Conservation (phyloP, 2,888 invertebrate species). For the Tenthredo mesomela region DNA sequence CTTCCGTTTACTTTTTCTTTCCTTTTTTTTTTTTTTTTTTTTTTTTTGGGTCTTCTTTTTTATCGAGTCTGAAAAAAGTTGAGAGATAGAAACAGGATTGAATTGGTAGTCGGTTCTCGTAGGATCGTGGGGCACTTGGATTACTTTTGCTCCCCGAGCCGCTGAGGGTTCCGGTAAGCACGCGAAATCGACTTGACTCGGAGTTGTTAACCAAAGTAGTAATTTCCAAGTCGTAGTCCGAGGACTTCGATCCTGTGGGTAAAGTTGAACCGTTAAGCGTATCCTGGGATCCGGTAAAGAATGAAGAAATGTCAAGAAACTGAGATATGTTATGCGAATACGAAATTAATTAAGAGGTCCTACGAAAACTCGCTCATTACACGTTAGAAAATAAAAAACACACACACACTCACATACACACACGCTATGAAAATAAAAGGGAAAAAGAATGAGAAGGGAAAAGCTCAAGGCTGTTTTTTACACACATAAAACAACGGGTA, state of each 20-base stretch:
- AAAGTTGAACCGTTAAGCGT: constrained; percentile 41
- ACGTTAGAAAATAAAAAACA: not conserved
- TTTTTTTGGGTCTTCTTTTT: not conserved
- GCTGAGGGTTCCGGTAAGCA: constrained; percentile 36
- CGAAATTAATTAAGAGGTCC: not conserved
- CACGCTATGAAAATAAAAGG: not conserved
- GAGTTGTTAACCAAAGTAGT: constrained; percentile 50
- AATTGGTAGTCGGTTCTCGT: constrained; percentile 43
- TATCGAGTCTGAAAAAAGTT: not conserved
- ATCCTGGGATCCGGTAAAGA: not conserved
- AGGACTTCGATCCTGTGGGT: not conserved
- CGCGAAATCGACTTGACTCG: constrained; percentile 39
- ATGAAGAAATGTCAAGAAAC: not conserved
- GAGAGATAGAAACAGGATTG: constrained; percentile 15
- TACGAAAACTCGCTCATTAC: not conserved
- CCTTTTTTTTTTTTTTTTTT: not conserved
- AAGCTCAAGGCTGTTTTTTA: not conserved
- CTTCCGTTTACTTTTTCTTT: not conserved
- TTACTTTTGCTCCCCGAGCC: constrained; percentile 38
- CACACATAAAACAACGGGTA: not conserved
- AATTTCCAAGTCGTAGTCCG: constrained; percentile 48
- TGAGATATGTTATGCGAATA: not conserved
- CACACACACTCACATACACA: not conserved
- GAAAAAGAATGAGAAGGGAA: not conserved
- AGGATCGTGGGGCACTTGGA: constrained; percentile 26